Evolutionary conservation across 2,888 invertebrate species (phyloP), one percentile per base, ranked within the genome.

Genomic region (Amphipyra berbera): DNA sequence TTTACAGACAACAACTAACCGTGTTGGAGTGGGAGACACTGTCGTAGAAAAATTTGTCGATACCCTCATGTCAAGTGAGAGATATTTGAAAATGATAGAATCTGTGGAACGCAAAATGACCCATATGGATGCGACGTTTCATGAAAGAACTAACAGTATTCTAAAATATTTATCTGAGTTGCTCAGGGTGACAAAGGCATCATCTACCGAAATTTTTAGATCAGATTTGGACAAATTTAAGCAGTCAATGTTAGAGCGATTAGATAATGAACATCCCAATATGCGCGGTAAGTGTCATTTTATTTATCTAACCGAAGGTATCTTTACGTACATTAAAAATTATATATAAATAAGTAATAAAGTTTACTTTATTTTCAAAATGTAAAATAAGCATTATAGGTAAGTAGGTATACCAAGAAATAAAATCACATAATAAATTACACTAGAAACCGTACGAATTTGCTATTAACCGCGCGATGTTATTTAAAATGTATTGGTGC

Each of bases 31-130:
- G 6, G 82, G 84, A 1, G 92, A 90, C 41, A 76, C 77, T 1
- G 86, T 90, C 0, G 88, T 92, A 0, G 93, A 93, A 61, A 92
- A 90, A 52, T 93, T 94, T 69, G 88, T 92, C 0, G 91, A 93
- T 53, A 91, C 89, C 0, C 77, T 94, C 12, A 85, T 93, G 82
- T 77, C 89, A 0, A 91, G 90, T 57, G 92, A 93, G 61, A 87
- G 81, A 66, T 93, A 93, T 69, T 78, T 93, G 40, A 90, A 89
- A 68, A 85, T 90, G 85, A 86, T 94, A 35, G 91, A 92, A 68
- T 76, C 79, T 0, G 87, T 94, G 10, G 90, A 93, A 55, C 81
- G 77, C 12, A 92, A 90, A 68, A 45, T 94, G 5, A 85, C 79
- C 35, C 90, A 90, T 57, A 74, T 94, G 46, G 90, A 92, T 56